Percentiles rank a stretch among this genome's conserved stretches.
Evolutionary conservation across 2,797 vertebrate species (phyloP).

Genomic region (Micropoecilia bifurca): DNA sequence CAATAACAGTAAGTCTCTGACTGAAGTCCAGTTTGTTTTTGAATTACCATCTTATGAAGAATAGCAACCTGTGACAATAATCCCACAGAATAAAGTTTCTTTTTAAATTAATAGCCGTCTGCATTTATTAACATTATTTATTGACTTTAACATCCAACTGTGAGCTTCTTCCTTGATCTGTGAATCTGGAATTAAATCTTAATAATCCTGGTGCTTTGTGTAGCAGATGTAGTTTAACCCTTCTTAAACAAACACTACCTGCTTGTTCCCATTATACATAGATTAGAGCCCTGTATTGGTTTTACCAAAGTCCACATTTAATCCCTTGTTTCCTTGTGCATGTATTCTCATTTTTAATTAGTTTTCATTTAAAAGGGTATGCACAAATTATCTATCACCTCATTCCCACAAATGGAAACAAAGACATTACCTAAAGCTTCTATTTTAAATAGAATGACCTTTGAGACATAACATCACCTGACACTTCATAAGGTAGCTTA

Average conservation of each 20-base stretch:
- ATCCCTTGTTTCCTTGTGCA: not conserved
- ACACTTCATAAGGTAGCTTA: slow-evolving; percentile 35
- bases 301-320: not conserved
- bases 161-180: not conserved
- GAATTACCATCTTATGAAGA: not conserved
- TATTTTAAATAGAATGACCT: slow-evolving; percentile 52
- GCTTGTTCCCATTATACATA: not conserved
- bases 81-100: not conserved
- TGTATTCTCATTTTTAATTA: not conserved
- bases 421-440: slow-evolving; percentile 33
- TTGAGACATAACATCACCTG: slow-evolving; percentile 40
- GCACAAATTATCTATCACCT: not conserved
- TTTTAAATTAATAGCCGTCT: not conserved
- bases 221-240: not conserved
- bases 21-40: not conserved
- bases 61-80: not conserved
- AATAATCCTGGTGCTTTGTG: not conserved
- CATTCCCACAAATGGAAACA: slow-evolving; percentile 10
- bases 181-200: not conserved
- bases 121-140: not conserved
- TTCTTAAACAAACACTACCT: not conserved
- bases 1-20: not conserved
- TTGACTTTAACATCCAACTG: not conserved
- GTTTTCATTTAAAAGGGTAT: not conserved
- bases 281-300: not conserved